Evolutionary conservation across 2,113 vertebrate genomes (phyloP), one percentile per base, ranked within the genome.

Genomic region (Podarcis muralis): DNA sequence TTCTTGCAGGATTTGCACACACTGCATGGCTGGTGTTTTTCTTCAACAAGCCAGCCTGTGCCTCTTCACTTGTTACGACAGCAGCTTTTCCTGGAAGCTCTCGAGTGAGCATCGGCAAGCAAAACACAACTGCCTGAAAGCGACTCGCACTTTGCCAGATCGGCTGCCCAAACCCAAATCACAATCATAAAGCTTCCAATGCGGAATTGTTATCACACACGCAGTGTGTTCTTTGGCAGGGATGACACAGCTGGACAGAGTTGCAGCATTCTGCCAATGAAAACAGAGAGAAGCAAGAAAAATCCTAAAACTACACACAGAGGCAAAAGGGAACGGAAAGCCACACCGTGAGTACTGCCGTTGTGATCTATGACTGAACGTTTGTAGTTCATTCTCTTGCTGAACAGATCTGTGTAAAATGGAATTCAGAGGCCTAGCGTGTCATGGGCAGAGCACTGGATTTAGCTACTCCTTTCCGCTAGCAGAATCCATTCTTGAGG

Each of bases 11-110:
- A 88, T 90, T 89, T 90, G 68, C 9, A 78, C 35, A 48, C 66
- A 84, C 92, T 89, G 86, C 57, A 7, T 43, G n/a, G 22, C 8
- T 82, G 9, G 11, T 85, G 89, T 80, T 89, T 57, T 90, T 81
- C 59, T 91, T 89, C 87, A 91, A 40, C 40, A 32, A 76, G 68
- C 37, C 74, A 83, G 59, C 69, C 35, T 91, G 87, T 35, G 66
- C 88, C 90, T 92, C 83, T 90, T 94, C 40, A 40, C 40, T 94
- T 71, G 22, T 77, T 89, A 82, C 25, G 87, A 15, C 81, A 80
- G 69, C 85, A 91, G 3, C 88, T 91, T 79, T 90, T 87, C 84
- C 90, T 86, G 76, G 35, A 23, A 1, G 3, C 81, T 1, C 18
- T 69, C 16, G 86, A 85, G 83, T 85, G 91, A 86, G 84, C 20